A percentile compares a stretch with the other conserved stretches of the same genome.
These are phyloP conservation scores for Vombatus ursinus DNA, from an alignment of 2,113 vertebrate species.

Conservation along the genomic window DNA sequence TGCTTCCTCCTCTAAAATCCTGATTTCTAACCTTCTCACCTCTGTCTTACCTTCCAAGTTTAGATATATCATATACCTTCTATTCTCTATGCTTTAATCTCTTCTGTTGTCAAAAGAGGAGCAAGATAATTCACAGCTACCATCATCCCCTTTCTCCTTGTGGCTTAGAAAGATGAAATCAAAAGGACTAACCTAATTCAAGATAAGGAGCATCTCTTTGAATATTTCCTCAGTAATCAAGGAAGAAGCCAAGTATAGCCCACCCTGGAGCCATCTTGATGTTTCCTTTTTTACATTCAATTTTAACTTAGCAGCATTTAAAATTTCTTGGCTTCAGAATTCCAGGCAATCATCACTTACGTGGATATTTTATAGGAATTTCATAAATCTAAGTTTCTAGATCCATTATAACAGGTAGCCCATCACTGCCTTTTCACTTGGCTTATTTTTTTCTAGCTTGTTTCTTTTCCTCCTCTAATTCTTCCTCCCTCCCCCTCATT, in stretches of 20 bases:
- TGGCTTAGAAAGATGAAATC: conserved; percentile 65
- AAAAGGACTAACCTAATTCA: conserved; percentile 70
- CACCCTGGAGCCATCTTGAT: conserved; percentile 50
- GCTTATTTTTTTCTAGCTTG: conserved; percentile 54
- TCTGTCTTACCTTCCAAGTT: not conserved
- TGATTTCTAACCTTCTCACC: not conserved
- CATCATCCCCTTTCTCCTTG: conserved; percentile 56
- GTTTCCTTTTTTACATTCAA: conserved; percentile 52
- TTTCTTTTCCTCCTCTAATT: conserved; percentile 16
- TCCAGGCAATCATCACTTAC: conserved; percentile 68
- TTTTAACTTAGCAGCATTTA: conserved; percentile 63
- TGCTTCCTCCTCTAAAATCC: not conserved
- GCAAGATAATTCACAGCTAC: conserved; percentile 41
- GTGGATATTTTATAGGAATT: conserved; percentile 69
- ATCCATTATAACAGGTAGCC: conserved; percentile 55
- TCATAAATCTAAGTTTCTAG: conserved; percentile 67
- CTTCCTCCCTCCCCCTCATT: not conserved
- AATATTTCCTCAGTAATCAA: conserved; percentile 71
- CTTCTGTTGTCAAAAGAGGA: conserved; percentile 66
- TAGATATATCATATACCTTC: not conserved
- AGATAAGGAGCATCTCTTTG: conserved; percentile 62
- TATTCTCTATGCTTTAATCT: conserved; percentile 44
- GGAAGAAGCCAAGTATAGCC: conserved; percentile 67
- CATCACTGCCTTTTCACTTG: conserved; percentile 59
- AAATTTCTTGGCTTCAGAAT: conserved; percentile 59